Percentiles rank a stretch among this genome's conserved stretches.
Conservation (phyloP, 2,888 invertebrate genomes). For the Scaptomyza flava region DNA sequence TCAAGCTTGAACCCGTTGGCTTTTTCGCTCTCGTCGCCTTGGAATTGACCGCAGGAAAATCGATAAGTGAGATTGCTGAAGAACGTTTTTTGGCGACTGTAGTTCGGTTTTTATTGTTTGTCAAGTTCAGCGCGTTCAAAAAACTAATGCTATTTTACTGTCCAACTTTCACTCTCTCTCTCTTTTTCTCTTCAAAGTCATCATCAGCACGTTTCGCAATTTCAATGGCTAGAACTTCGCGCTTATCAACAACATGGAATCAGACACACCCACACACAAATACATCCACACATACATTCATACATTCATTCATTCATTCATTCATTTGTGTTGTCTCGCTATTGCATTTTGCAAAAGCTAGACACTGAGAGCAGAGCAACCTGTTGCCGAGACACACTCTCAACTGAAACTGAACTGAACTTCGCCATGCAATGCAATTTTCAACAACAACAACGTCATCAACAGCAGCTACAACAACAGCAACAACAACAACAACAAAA, state of each 20-base stretch:
- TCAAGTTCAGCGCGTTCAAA: constrained; percentile 75
- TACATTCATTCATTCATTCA: constrained; percentile 53
- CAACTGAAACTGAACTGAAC: constrained; percentile 66
- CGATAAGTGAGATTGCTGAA: constrained; percentile 46
- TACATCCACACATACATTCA: constrained; percentile 21
- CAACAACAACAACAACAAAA: constrained; percentile 49
- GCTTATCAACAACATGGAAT: constrained; percentile 77
- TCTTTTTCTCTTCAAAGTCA: constrained; percentile 35
- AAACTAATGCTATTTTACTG: constrained; percentile 79
- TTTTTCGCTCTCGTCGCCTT: constrained; percentile 19
- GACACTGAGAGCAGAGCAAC: constrained; percentile 58
- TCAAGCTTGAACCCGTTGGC: constrained; percentile 6
- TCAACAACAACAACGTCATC: constrained; percentile 75
- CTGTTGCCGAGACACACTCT: constrained; percentile 58
- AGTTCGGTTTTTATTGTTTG: constrained; percentile 58
- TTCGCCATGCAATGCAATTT: constrained; percentile 76
- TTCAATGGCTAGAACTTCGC: constrained; percentile 79
- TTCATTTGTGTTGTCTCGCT: constrained; percentile 60
- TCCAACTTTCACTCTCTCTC: constrained; percentile 70
- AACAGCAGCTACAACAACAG: constrained; percentile 39
- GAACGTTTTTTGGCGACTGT: constrained; percentile 24
- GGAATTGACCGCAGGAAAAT: constrained; percentile 75
- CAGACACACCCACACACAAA: constrained; percentile 55
- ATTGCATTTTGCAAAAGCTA: constrained; percentile 75
- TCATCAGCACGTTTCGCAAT: constrained; percentile 74